Evolutionary conservation across 2,113 vertebrate species (phyloP).

Genomic region (Riparia riparia): DNA sequence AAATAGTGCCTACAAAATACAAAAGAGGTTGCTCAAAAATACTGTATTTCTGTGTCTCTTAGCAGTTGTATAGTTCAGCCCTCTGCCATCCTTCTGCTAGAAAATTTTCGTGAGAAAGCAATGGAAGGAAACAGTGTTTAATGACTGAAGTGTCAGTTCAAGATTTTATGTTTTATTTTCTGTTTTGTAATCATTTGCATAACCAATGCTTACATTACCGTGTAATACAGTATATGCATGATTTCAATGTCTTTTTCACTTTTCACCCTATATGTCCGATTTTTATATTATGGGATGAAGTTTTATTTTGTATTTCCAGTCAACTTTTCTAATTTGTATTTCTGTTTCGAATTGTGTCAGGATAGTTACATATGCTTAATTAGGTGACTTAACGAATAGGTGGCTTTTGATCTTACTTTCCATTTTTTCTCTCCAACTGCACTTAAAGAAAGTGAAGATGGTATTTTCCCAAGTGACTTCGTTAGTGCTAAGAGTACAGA

Average conservation of each 20-base stretch:
- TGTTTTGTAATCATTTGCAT: not conserved
- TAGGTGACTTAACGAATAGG: not conserved
- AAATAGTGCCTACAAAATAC: not conserved
- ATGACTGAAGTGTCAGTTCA: slow-evolving; percentile 32
- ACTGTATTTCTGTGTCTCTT: slow-evolving; percentile 40
- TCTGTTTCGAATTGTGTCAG: not conserved
- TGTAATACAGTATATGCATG: not conserved
- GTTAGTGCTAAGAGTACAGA: not conserved
- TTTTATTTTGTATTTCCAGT: not conserved
- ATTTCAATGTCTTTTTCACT: not conserved
- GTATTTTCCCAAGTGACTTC: not conserved
- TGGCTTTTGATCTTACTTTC: not conserved
- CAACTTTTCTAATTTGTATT: not conserved
- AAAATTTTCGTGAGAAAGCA: slow-evolving; percentile 45
- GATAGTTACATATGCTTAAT: not conserved
- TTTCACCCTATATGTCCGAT: not conserved
- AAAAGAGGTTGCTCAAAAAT: not conserved
- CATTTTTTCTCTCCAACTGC: not conserved
- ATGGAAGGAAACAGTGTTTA: slow-evolving; percentile 35
- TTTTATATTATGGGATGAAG: not conserved
- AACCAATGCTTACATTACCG: not conserved
- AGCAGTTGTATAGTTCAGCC: slow-evolving; percentile 35
- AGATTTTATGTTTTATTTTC: slow-evolving; percentile 10
- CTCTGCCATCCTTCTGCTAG: slow-evolving; percentile 23
- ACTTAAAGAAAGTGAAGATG: not conserved